A percentile compares a stretch with the other conserved stretches of the same genome.
phyloP scores from a whole-genome alignment of 2,888 invertebrate genomes.

The Idaea aversata region DNA sequence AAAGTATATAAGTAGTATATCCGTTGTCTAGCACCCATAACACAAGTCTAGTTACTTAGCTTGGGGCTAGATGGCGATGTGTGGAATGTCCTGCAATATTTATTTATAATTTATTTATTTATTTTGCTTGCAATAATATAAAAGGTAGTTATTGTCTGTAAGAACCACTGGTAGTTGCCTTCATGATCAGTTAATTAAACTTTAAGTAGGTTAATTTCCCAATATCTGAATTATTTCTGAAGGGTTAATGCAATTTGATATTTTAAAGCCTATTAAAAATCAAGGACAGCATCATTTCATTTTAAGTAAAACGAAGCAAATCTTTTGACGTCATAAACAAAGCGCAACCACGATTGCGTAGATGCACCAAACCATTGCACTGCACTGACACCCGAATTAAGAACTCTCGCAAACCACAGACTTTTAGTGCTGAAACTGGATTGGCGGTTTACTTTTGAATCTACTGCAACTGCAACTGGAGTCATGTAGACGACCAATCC shows the following conservation, averaged over 20 bases:
- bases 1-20: too few species aligned
- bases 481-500: too few species aligned
- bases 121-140: neutral
- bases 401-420: neutral
- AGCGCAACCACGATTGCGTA: slow-evolving; percentile 26
- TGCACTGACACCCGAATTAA: slow-evolving; percentile 23
- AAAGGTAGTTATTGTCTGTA: neutral
- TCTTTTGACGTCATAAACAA: slow-evolving; percentile 21
- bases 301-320: slow-evolving; percentile 5
- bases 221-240: neutral
- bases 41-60: too few species aligned
- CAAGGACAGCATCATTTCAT: slow-evolving; percentile 1
- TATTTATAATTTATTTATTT: too few species aligned
- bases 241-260: neutral
- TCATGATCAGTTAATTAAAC: neutral
- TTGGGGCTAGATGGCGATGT: too few species aligned
- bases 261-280: neutral
- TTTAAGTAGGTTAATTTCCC: neutral
- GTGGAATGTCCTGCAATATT: too few species aligned
- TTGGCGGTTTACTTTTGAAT: too few species aligned
- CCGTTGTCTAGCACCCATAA: too few species aligned
- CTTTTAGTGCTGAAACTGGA: neutral
- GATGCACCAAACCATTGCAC: slow-evolving; percentile 28
- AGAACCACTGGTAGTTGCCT: neutral
- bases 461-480: too few species aligned